Conservation (phyloP, 2,888 invertebrate genomes). For the Limnephilus lunatus region DNA sequence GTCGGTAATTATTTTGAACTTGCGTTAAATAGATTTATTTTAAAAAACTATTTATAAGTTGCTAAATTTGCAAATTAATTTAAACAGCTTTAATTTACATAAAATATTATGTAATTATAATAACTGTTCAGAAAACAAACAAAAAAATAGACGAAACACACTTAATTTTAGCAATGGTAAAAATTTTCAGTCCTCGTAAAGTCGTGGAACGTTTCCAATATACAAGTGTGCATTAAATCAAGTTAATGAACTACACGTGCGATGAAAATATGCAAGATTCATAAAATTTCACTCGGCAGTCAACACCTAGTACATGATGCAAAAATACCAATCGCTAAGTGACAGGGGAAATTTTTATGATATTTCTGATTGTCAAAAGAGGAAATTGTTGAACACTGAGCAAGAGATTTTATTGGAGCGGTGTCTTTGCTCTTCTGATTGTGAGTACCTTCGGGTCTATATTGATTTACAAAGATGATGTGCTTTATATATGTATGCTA, state of each 20-base stretch:
- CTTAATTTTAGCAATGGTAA: not conserved
- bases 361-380: not conserved
- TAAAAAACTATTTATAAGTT: too few species aligned
- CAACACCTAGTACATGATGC: not conserved
- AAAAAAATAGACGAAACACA: too few species aligned
- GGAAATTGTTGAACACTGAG: not conserved
- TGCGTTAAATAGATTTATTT: too few species aligned
- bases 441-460: not conserved
- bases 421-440: not conserved
- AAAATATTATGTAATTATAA: too few species aligned
- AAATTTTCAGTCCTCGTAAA: not conserved
- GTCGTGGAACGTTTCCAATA: not conserved
- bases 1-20: too few species aligned
- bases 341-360: not conserved
- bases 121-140: too few species aligned
- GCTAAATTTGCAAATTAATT: too few species aligned
- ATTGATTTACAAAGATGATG: not conserved
- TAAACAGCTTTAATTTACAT: too few species aligned
- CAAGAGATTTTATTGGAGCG: not conserved
- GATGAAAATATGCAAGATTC: not conserved
- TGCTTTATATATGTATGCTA: not conserved
- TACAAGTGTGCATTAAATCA: too few species aligned
- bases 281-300: not conserved
- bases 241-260: not conserved
- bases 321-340: not conserved